phyloP scores from a whole-genome alignment of 1,140 invertebrate species.

The Laodelphax striatellus region DNA sequence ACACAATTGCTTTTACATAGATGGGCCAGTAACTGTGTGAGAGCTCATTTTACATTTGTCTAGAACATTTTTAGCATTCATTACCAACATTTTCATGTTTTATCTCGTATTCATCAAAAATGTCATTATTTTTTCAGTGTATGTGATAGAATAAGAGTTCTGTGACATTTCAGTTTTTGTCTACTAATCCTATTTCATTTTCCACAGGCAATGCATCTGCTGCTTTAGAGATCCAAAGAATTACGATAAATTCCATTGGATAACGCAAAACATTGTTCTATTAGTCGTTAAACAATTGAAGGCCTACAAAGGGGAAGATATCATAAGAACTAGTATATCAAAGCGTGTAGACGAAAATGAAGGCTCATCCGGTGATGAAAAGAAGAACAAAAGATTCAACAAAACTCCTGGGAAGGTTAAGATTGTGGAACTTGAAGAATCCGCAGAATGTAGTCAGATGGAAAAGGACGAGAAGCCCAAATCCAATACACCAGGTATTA shows the following conservation, averaged over 20 bases:
- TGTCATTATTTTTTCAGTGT: too few relatives aligned
- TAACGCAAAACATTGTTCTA: conserved; percentile 37
- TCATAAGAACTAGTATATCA: conserved; percentile 1
- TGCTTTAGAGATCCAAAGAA: conserved; percentile 43
- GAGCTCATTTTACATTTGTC: too few relatives aligned
- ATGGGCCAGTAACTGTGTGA: too few relatives aligned
- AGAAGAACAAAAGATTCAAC: conserved; percentile 4
- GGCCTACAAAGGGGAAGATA: conserved; percentile 18
- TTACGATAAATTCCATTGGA: conserved; percentile 40
- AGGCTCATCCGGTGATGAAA: not conserved
- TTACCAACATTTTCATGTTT: too few relatives aligned
- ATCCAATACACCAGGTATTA: not conserved
- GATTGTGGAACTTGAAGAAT: conserved; percentile 7
- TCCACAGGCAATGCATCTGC: conserved; percentile 40
- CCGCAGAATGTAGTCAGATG: conserved; percentile 14
- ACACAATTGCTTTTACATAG: too few relatives aligned
- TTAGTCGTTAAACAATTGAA: conserved; percentile 24
- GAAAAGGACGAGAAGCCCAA: not conserved
- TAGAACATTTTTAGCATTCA: too few relatives aligned
- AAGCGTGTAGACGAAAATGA: not conserved
- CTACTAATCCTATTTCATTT: not conserved
- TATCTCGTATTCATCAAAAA: too few relatives aligned
- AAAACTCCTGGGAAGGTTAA: conserved; percentile 11
- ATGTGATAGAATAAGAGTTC: too few relatives aligned
- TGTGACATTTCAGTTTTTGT: too few relatives aligned